A percentile compares a stretch with the other conserved stretches of the same genome.
phyloP scores from a whole-genome alignment of 1,140 invertebrate genomes.

The Drosophila subobscura region DNA sequence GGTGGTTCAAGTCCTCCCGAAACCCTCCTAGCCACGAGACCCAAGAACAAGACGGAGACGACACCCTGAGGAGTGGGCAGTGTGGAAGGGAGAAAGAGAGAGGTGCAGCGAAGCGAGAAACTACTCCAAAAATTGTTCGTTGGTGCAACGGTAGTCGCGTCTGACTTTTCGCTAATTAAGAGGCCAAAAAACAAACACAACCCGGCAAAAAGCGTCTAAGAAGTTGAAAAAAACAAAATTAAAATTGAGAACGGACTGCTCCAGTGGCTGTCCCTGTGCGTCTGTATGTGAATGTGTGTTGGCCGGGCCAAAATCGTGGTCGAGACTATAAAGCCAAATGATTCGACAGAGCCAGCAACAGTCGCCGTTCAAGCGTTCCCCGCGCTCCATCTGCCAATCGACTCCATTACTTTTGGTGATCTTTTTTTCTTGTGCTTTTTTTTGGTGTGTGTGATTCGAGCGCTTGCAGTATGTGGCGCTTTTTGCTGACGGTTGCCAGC shows the following conservation, averaged over 20 bases:
- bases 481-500: slow-evolving; percentile 25
- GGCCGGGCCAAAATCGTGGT: slow-evolving; percentile 13
- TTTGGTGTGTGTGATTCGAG: slow-evolving; percentile 22
- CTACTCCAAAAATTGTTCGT: slow-evolving; percentile 55
- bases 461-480: slow-evolving; percentile 40
- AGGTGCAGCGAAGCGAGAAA: slow-evolving; percentile 19
- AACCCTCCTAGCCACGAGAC: background rate
- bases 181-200: slow-evolving; percentile 33
- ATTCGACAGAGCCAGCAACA: slow-evolving; percentile 39
- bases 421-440: slow-evolving; percentile 8
- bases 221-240: slow-evolving; percentile 72
- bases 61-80: slow-evolving; percentile 4
- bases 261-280: slow-evolving; percentile 2
- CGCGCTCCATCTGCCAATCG: background rate
- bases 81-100: background rate
- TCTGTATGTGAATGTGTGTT: slow-evolving; percentile 10
- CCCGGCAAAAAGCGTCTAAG: slow-evolving; percentile 10
- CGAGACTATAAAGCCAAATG: slow-evolving; percentile 60
- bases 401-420: background rate
- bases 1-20: no score
- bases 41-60: background rate
- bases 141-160: slow-evolving; percentile 44
- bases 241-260: slow-evolving; percentile 54
- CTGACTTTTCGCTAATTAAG: slow-evolving; percentile 74
- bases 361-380: slow-evolving; percentile 47